These are phyloP conservation scores for Subacronicta megacephala DNA, from an alignment of 2,888 invertebrate species.

Conservation along the genomic window DNA sequence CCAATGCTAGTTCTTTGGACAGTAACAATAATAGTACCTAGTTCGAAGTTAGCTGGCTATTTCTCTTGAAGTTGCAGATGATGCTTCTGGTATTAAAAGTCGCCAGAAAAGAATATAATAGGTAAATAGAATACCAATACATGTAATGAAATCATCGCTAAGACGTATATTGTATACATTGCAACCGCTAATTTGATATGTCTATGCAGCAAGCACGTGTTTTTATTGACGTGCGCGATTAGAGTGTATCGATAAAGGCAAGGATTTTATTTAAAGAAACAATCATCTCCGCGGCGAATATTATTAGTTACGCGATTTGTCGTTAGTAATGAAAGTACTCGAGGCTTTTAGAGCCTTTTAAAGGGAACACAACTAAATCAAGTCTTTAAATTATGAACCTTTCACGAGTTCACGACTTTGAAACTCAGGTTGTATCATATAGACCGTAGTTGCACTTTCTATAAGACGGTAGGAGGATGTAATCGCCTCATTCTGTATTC, in stretches of 20 bases:
- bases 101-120: neutral
- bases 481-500: too few relatives aligned
- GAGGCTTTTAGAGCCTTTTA: too few relatives aligned
- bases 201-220: conserved; percentile 31
- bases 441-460: too few relatives aligned
- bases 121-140: neutral
- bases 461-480: too few relatives aligned
- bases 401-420: too few relatives aligned
- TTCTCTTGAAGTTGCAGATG: neutral
- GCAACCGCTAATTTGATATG: conserved; percentile 24
- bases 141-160: neutral
- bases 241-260: conserved; percentile 9
- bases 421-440: too few relatives aligned
- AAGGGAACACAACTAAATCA: too few relatives aligned
- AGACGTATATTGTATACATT: conserved; percentile 14
- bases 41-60: neutral
- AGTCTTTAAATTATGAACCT: too few relatives aligned
- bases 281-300: conserved; percentile 23
- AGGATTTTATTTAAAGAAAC: conserved; percentile 13
- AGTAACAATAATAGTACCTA: neutral
- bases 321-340: too few relatives aligned
- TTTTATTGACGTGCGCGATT: conserved; percentile 34
- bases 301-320: conserved; percentile 43
- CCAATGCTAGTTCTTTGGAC: neutral
- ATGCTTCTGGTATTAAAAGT: neutral